A percentile compares a stretch with the other conserved stretches of the same genome.
Conservation (phyloP, 1,140 invertebrate genomes). For the Ceratina calcarata region DNA sequence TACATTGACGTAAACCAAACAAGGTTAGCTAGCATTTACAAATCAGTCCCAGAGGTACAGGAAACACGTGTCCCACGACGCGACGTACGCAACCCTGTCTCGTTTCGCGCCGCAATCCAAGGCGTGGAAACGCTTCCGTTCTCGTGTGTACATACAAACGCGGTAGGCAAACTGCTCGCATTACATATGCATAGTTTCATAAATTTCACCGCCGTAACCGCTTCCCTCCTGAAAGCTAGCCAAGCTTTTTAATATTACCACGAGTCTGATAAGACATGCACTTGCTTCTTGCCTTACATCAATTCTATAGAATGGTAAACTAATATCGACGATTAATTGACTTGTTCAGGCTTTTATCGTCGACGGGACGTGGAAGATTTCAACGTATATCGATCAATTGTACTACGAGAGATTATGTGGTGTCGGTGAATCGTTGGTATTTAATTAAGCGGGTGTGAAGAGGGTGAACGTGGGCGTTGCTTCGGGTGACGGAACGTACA, state of each 20-base stretch:
- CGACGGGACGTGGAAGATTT: too few relatives aligned
- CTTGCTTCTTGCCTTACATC: too few relatives aligned
- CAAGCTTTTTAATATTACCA: slow-evolving; percentile 52
- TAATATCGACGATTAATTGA: too few relatives aligned
- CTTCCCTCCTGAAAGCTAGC: slow-evolving; percentile 48
- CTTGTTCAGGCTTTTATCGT: too few relatives aligned
- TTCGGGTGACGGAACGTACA: background rate
- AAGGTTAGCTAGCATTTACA: background rate
- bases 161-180: slow-evolving; percentile 22
- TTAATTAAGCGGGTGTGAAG: background rate
- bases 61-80: background rate
- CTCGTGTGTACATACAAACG: background rate
- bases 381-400: background rate
- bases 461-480: background rate
- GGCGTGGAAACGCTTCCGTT: slow-evolving; percentile 4
- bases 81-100: background rate
- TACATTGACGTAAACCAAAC: background rate
- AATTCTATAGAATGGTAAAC: too few relatives aligned
- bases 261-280: background rate
- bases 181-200: slow-evolving; percentile 74
- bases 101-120: slow-evolving; percentile 36
- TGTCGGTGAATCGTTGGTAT: background rate
- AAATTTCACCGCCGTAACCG: slow-evolving; percentile 59
- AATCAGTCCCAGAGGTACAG: background rate
- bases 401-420: background rate